Percentiles rank a stretch among this genome's conserved stretches.
phyloP scores from a whole-genome alignment of 2,113 vertebrate genomes.

The Aix galericulata region DNA sequence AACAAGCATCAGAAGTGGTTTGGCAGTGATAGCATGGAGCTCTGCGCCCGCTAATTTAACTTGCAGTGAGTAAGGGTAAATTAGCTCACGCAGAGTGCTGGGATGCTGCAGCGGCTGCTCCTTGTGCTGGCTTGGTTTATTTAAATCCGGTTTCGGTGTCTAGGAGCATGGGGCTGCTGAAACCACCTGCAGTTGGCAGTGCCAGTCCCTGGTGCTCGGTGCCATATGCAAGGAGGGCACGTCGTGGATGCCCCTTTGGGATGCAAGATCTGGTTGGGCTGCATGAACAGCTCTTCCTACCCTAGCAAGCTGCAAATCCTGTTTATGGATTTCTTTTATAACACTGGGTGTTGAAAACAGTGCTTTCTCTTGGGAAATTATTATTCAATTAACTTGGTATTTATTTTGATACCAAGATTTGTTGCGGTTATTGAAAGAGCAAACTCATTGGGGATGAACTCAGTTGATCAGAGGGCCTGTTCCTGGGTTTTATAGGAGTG shows the following conservation, averaged over 20 bases:
- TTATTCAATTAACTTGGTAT: constrained; percentile 24
- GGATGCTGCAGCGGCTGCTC: background rate
- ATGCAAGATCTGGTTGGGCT: background rate
- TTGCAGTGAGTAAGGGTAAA: background rate
- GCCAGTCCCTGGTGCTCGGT: background rate
- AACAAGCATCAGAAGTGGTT: background rate
- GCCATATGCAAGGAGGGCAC: rapidly evolving
- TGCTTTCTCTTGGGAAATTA: background rate
- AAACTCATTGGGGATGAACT: background rate
- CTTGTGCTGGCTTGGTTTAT: background rate
- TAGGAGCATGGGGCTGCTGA: background rate
- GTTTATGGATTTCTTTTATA: background rate
- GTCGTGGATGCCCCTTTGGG: background rate
- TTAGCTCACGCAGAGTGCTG: background rate
- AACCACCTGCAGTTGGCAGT: background rate
- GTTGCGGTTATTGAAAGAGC: background rate
- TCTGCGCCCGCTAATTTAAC: background rate
- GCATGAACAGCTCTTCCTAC: background rate
- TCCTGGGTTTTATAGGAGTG: background rate
- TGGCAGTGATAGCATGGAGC: background rate
- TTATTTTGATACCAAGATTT: constrained; percentile 7
- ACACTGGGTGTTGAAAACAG: background rate
- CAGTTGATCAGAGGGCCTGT: background rate
- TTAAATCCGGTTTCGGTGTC: background rate
- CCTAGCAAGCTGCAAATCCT: background rate